Evolutionary conservation across 2,113 vertebrate genomes (phyloP).

Genomic region (Anthoscopus minutus): DNA sequence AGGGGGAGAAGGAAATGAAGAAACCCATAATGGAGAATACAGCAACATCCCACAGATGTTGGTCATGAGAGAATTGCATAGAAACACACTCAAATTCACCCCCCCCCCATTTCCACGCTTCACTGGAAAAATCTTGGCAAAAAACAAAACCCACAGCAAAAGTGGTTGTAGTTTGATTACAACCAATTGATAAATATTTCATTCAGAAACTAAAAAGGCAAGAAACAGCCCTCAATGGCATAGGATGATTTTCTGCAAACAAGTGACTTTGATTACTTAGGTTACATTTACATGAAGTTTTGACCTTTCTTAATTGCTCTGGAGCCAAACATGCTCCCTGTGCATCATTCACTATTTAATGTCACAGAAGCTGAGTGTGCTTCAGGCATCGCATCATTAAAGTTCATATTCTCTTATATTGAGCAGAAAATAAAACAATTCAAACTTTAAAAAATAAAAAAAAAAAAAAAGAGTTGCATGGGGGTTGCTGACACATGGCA

Average conservation of each 20-base stretch:
- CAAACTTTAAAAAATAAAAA: background rate
- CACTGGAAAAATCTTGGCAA: background rate
- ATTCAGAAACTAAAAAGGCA: background rate
- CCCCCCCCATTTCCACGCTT: background rate
- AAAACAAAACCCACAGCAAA: background rate
- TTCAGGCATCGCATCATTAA: background rate
- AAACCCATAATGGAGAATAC: background rate
- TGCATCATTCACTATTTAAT: background rate
- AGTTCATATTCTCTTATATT: background rate
- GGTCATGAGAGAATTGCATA: background rate
- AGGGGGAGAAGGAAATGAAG: background rate
- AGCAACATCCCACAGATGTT: background rate
- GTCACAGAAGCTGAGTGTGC: background rate
- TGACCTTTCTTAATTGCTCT: conserved; percentile 10
- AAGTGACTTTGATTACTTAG: background rate
- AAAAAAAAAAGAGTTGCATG: background rate
- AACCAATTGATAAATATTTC: background rate
- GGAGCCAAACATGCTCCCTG: background rate
- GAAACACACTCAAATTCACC: background rate
- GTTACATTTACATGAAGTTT: background rate
- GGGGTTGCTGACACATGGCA: background rate
- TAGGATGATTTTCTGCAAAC: background rate
- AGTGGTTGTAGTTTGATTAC: background rate
- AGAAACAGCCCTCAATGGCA: background rate
- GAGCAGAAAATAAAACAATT: background rate